These are phyloP conservation scores for Watersipora subatra DNA, from an alignment of 1,140 invertebrate species.

Conservation along the genomic window DNA sequence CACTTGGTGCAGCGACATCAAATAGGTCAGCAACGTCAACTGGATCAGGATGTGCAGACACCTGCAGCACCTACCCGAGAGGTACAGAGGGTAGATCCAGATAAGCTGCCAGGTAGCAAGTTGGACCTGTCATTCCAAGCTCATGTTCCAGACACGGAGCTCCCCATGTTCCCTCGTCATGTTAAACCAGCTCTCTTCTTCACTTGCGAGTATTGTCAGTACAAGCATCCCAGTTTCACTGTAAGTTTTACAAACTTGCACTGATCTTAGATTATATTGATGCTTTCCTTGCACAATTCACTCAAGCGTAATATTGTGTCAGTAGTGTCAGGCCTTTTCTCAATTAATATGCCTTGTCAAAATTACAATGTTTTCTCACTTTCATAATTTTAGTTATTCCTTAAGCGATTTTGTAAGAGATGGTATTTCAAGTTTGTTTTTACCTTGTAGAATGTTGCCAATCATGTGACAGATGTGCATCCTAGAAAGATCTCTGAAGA, in stretches of 20 bases:
- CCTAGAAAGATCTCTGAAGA: not conserved
- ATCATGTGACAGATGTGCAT: not conserved
- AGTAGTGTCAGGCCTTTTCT: too few species aligned
- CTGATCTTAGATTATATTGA: too few species aligned
- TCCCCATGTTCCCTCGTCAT: not conserved
- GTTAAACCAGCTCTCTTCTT: not conserved
- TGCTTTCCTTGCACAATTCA: too few species aligned
- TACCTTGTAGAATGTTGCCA: not conserved
- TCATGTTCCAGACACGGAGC: not conserved
- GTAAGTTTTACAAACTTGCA: not conserved
- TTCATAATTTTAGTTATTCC: too few species aligned
- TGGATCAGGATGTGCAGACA: too few species aligned
- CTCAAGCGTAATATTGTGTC: too few species aligned
- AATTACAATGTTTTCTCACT: too few species aligned
- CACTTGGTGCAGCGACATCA: too few species aligned
- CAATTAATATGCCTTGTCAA: too few species aligned
- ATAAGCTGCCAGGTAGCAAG: not conserved
- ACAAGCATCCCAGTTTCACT: not conserved
- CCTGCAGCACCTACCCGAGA: not conserved
- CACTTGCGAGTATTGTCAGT: not conserved
- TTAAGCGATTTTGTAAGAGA: too few species aligned
- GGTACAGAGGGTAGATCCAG: not conserved
- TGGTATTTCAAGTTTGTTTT: too few species aligned
- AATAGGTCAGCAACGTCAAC: too few species aligned
- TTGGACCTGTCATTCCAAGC: not conserved